Evolutionary conservation across 2,888 invertebrate species (phyloP).

Genomic region (Pardosa pseudoannulata): DNA sequence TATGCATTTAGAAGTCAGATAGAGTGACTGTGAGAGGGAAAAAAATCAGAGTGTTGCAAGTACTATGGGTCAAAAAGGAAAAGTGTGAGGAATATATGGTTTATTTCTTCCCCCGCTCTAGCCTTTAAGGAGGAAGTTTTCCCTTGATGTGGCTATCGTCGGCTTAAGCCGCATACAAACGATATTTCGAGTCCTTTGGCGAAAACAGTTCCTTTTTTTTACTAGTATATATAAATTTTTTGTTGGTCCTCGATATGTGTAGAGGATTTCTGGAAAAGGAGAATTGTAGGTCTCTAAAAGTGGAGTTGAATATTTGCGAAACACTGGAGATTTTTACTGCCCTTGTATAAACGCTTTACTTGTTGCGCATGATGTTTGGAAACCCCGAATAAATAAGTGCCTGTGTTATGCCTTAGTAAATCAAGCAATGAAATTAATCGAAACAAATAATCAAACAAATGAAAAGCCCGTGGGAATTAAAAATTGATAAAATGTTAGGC

Average conservation of each 20-base stretch:
- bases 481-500: no score
- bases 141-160: constrained; percentile 10
- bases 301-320: no score
- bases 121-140: constrained; percentile 30
- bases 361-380: not conserved
- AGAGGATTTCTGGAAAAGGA: not conserved
- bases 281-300: no score
- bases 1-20: constrained; percentile 63
- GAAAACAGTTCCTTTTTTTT: not conserved
- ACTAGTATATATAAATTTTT: no score
- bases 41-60: not conserved
- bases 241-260: constrained; percentile 12
- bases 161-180: constrained; percentile 63
- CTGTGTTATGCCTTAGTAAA: no score
- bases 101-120: constrained; percentile 21
- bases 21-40: constrained; percentile 3
- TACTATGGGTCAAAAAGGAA: constrained; percentile 21
- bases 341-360: not conserved
- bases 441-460: no score
- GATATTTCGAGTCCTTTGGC: constrained; percentile 24
- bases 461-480: no score
- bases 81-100: constrained; percentile 20
- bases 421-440: no score
- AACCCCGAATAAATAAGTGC: no score
- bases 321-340: no score